Percentiles rank a stretch among this genome's conserved stretches.
phyloP scores from a whole-genome alignment of 1,140 invertebrate genomes.

The Papilio polyxenes region DNA sequence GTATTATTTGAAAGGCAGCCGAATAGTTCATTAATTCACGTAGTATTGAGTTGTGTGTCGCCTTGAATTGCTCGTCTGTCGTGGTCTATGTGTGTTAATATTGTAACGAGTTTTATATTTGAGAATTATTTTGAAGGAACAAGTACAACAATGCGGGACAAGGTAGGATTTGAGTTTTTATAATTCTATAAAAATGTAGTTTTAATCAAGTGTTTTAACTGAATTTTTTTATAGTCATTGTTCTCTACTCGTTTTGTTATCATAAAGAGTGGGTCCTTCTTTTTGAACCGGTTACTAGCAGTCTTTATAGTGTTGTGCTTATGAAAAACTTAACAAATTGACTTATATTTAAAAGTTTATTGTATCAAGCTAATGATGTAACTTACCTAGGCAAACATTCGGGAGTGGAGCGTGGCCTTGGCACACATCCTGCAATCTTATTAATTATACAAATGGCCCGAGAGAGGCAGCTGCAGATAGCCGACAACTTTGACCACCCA shows the following conservation, averaged over 20 bases:
- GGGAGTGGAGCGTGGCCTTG: constrained; percentile 17
- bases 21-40: not conserved
- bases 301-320: no score
- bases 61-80: not conserved
- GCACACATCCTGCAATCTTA: constrained; percentile 25
- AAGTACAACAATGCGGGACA: not conserved
- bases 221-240: no score
- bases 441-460: not conserved
- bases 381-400: constrained; percentile 38
- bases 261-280: no score
- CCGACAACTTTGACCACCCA: constrained; percentile 27
- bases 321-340: no score
- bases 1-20: constrained; percentile 19
- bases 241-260: no score
- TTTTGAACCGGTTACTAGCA: no score
- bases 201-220: no score
- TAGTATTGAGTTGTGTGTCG: not conserved
- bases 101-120: not conserved
- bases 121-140: not conserved
- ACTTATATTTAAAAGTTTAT: not conserved
- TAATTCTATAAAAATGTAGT: no score
- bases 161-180: not conserved
- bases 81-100: not conserved
- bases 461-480: not conserved
- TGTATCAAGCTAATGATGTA: not conserved